Percentiles rank a stretch among this genome's conserved stretches.
Evolutionary conservation across 2,797 vertebrate species (phyloP).

Genomic region (Pachyuromys duprasi): DNA sequence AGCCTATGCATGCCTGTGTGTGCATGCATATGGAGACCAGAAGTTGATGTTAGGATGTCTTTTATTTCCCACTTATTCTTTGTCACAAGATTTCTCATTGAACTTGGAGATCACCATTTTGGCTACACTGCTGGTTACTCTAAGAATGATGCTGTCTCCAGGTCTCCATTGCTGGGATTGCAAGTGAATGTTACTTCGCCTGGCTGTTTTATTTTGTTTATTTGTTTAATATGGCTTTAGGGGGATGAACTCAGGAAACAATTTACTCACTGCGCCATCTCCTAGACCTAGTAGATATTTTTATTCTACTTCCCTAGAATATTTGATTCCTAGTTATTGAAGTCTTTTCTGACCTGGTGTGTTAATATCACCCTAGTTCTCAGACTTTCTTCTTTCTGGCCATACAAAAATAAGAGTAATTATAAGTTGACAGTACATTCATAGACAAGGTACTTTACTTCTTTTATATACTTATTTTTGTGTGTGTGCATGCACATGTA

Average conservation of each 20-base stretch:
- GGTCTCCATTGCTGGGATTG: not conserved
- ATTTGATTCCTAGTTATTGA: not conserved
- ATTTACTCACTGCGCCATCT: not conserved
- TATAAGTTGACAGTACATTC: not conserved
- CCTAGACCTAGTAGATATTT: not conserved
- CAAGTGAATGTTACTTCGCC: not conserved
- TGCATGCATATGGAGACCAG: not conserved
- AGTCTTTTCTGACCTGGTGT: not conserved
- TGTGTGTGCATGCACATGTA: not conserved
- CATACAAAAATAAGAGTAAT: not conserved
- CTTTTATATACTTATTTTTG: not conserved
- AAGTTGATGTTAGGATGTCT: not conserved
- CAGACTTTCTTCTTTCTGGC: not conserved
- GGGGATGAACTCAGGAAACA: not conserved
- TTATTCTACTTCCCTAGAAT: not conserved
- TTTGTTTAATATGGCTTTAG: not conserved
- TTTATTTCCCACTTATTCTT: not conserved
- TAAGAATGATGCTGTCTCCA: not conserved
- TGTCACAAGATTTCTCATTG: not conserved
- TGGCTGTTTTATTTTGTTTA: not conserved
- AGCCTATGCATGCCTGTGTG: fast-evolving
- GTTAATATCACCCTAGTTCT: not conserved
- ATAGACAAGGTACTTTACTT: not conserved
- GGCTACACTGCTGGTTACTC: no score
- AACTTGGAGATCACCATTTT: no score